A percentile compares a stretch with the other conserved stretches of the same genome.
Conservation (phyloP, 1,140 invertebrate genomes). For the Drosophila orena region DNA sequence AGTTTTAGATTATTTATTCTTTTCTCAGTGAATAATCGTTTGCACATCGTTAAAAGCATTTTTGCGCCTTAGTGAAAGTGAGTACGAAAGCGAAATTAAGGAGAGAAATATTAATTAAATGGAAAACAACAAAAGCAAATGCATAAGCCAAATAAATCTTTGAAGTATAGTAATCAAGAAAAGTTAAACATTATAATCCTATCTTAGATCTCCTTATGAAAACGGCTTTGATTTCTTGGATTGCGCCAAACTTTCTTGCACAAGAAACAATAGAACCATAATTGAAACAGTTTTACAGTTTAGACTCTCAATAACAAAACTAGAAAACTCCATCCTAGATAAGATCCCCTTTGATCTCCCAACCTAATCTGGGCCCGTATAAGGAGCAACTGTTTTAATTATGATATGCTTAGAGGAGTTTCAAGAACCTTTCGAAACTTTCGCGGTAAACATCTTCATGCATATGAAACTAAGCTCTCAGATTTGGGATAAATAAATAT, state of each 20-base stretch:
- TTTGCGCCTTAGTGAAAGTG: no score
- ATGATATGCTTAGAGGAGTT: constrained; percentile 25
- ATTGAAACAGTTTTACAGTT: constrained; percentile 1
- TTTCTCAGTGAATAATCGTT: no score
- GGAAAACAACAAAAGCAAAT: no score
- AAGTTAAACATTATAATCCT: background rate
- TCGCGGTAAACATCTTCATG: constrained; percentile 46
- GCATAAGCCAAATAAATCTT: no score
- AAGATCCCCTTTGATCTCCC: constrained; percentile 28
- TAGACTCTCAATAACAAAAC: background rate
- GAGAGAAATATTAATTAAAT: no score
- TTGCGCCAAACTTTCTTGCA: background rate
- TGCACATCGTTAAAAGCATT: background rate
- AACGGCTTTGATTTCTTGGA: background rate
- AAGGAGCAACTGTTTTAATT: constrained; percentile 40
- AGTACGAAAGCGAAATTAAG: no score
- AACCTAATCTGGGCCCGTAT: constrained; percentile 16
- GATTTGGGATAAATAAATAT: constrained; percentile 37
- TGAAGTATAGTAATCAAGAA: background rate
- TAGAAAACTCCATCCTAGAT: constrained; percentile 1
- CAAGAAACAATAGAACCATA: background rate
- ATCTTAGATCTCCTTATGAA: no score
- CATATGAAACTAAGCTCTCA: constrained; percentile 45
- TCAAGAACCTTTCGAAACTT: constrained; percentile 17
- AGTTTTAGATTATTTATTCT: no score